Evolutionary conservation across 1,140 invertebrate genomes (phyloP), one percentile per base, ranked within the genome.

Genomic region (Macrobrachium rosenbergii): DNA sequence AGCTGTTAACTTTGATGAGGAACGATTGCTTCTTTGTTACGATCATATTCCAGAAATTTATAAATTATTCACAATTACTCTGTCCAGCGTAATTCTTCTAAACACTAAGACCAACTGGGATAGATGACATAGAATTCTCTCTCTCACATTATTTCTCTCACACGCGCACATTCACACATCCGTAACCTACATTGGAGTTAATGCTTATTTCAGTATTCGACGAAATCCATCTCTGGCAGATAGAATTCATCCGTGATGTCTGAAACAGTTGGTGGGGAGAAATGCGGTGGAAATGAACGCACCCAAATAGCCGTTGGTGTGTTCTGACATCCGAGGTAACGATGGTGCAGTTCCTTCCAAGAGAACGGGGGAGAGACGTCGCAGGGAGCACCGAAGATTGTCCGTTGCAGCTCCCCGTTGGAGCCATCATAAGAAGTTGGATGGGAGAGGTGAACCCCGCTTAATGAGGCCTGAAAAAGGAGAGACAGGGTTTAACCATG

Each of bases 301-400:
- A 92, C 85, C 92, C 92, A 92, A 21, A 91, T 85, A 17, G 89
- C 90, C 6, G 92, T 92, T 3, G 93, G 93, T 5, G 93, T 90
- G 90, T 93, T 93, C 90, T 93, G 93, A 86, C 93, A 93, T 17
- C 93, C 93, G 58, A 91, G 90, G 89, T 92, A 93, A 10, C 91
- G 90, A 28, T 91, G 90, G n/a, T 91, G 87, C 12, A 93, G 91
- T 90, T 93, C 93, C 14, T 91, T 81, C 23, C 90, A 80, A 0
- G 91, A 91, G 78, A 92, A 92, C 17, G 92, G 92, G 10, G 93
- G 92, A 19, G 88, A 90, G 72, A 93, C 91, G 82, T 93, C 91
- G 89, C 93, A 93, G 0, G 93, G 93, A 7, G 93, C 93, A 17
- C 93, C 93, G 87, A 92, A 93, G 11, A 93, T 90, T 37, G 92